Base-by-base conservation (phyloP, 2,797 vertebrate species). In the Falco columbarius region DNA sequence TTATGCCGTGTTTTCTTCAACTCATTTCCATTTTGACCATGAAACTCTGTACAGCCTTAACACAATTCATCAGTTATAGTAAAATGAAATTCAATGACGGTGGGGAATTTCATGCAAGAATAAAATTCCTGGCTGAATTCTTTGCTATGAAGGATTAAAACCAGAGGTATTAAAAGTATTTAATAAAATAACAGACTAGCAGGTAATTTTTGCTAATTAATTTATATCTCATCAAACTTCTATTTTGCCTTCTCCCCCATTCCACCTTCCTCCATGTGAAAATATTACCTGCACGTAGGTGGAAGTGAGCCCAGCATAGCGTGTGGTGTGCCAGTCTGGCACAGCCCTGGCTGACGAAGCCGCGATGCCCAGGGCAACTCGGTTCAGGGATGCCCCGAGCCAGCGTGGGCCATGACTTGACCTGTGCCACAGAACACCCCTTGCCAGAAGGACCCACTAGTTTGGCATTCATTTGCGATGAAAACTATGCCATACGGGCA, bases 21-120 rank as follows among this genome's bases (percentile, higher is more conserved):
- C 82, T 94, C 80, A 72, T 95, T 95, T 96, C 82, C 94, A 90
- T 94, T 95, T 95, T 86, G 94, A 95, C 96, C 89, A 91, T 14
- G 85, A 68, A 95, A 88, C 62, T 63, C 62, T 7, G 3, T 22
- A 58, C 46, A 82, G 86, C 70, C 91, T 86, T 91, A 88, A 83
- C 90, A 86, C 51, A 80, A 81, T 54, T 75, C 58, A 68, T 55
- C 81, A 52, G 59, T 46, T 70, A 87, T 13, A 89, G 58, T 4
- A 51, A 81, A 91, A 94, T 14, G 29, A 58, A 95, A 96, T 83
- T 81, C 42, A 38, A 9, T 0, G 1, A 26, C 6, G 15, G n/a
- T 0, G 6, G 27, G 9, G 20, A 7, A 27, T 20, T 71, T 84
- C 51, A 51, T 18, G n/a, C 12, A 58, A 85, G 49, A 70, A 80